Evolutionary conservation across 2,113 vertebrate genomes (phyloP).

Genomic region (Piliocolobus tephrosceles): DNA sequence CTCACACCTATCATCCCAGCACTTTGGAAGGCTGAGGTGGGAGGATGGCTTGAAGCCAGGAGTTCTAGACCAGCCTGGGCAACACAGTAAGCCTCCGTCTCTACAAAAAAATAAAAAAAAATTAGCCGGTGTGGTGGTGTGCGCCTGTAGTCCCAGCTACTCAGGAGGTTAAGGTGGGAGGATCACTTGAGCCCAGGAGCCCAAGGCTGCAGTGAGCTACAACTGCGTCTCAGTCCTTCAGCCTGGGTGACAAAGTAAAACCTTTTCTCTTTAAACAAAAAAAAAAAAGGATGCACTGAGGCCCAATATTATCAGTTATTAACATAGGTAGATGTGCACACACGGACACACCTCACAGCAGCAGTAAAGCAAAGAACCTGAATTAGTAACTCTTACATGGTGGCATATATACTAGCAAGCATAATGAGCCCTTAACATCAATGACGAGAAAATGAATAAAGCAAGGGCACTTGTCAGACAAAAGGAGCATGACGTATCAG

Average conservation of each 20-base stretch:
- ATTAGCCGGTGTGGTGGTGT: too few species aligned
- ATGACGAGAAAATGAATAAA: neutral
- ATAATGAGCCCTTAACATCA: neutral
- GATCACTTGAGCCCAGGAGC: neutral
- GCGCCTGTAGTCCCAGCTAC: neutral
- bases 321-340: neutral
- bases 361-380: neutral
- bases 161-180: neutral
- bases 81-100: too few species aligned
- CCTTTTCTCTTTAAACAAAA: neutral
- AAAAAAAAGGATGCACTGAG: neutral
- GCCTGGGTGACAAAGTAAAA: neutral
- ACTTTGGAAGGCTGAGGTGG: too few species aligned
- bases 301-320: neutral
- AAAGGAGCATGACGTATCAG: rapidly evolving
- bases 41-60: too few species aligned
- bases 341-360: neutral
- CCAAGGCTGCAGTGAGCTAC: neutral
- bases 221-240: neutral
- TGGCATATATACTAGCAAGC: neutral
- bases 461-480: neutral
- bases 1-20: too few species aligned
- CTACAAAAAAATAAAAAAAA: too few species aligned
- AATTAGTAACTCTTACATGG: neutral
- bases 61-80: too few species aligned